Evolutionary conservation across 2,113 vertebrate species (phyloP).

Genomic region (Platysternon megacephalum): DNA sequence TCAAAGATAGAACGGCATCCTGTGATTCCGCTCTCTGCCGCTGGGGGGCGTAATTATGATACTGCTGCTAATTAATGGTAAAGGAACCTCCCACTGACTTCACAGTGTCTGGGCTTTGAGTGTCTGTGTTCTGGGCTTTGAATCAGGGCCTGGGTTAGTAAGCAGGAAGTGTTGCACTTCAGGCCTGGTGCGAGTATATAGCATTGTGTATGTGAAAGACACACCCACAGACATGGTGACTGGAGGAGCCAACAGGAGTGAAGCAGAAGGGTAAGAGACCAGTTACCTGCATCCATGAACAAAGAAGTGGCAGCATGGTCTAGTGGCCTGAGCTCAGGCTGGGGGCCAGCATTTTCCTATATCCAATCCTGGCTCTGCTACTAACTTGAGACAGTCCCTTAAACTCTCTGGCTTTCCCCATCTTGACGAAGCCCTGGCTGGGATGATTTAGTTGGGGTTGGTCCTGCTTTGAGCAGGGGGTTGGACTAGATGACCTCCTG

Average conservation of each 20-base stretch:
- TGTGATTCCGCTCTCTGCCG: background rate
- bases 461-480: no score
- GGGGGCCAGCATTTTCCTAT: background rate
- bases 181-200: background rate
- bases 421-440: no score
- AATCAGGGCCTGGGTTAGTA: background rate
- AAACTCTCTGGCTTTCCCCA: fast-evolving
- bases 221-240: background rate
- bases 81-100: background rate
- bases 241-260: background rate
- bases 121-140: background rate
- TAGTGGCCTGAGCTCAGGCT: background rate
- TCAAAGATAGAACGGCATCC: background rate
- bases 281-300: background rate
- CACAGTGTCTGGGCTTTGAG: background rate
- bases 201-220: background rate
- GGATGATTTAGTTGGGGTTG: no score
- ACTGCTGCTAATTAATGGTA: background rate
- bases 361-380: background rate
- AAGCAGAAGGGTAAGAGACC: background rate
- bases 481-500: no score
- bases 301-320: background rate
- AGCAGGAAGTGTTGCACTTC: background rate
- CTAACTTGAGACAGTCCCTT: background rate
- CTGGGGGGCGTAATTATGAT: background rate